Conservation (phyloP, 2,113 vertebrate genomes). For the Mola mola region DNA sequence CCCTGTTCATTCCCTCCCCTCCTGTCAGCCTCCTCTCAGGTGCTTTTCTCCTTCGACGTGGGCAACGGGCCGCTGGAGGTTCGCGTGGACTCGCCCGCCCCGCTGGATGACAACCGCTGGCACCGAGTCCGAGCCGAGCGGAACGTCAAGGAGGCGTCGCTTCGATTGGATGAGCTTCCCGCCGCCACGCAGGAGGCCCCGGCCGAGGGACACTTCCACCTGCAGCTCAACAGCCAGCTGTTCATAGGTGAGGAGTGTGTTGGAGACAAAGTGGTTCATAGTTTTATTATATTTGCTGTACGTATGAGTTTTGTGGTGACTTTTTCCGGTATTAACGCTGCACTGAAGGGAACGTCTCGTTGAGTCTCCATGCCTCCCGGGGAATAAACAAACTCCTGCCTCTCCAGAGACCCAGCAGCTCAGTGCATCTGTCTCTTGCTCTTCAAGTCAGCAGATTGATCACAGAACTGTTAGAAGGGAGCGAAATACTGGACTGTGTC, state of each 20-base stretch:
- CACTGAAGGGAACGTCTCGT: no score
- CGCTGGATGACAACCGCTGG: slow-evolving; percentile 92
- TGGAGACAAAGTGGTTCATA: no score
- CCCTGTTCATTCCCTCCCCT: slow-evolving; percentile 9
- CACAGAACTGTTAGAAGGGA: no score
- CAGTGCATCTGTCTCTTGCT: not conserved
- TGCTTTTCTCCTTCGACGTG: slow-evolving; percentile 94
- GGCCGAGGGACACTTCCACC: slow-evolving; percentile 87
- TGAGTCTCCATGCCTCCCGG: no score
- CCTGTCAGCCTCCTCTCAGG: slow-evolving; percentile 84
- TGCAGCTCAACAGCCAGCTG: slow-evolving; percentile 96
- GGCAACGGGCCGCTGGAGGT: slow-evolving; percentile 92
- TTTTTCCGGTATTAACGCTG: no score
- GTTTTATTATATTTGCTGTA: no score
- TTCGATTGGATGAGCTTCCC: slow-evolving; percentile 87
- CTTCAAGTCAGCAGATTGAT: not conserved
- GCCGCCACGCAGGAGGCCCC: slow-evolving; percentile 81
- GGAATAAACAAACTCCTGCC: not conserved
- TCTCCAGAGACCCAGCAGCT: not conserved
- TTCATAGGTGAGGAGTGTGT: slow-evolving; percentile 86
- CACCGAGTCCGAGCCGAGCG: slow-evolving; percentile 90
- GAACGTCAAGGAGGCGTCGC: slow-evolving; percentile 90
- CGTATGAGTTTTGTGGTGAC: no score
- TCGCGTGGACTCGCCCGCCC: slow-evolving; percentile 75
- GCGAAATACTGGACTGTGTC: no score